A percentile compares a stretch with the other conserved stretches of the same genome.
These are phyloP conservation scores for Gopherus flavomarginatus DNA, from an alignment of 2,113 vertebrate genomes.

Conservation along the genomic window DNA sequence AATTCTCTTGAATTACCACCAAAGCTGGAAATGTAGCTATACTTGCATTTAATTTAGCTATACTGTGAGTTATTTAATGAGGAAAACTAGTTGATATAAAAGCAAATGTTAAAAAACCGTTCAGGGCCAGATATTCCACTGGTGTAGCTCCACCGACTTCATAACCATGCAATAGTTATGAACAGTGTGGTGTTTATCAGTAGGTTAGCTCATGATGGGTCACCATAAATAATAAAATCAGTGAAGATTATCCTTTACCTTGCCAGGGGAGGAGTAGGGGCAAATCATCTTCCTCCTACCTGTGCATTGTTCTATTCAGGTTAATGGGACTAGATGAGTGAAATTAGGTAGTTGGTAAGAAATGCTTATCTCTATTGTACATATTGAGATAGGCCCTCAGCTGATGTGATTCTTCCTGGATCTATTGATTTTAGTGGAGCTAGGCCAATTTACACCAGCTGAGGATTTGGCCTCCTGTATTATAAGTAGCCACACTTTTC, in stretches of 20 bases:
- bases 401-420: rapidly evolving
- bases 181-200: background rate
- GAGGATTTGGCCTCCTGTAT: rapidly evolving
- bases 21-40: background rate
- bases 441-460: background rate
- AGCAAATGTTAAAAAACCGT: background rate
- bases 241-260: background rate
- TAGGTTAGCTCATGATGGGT: conserved; percentile 11
- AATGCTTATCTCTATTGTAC: background rate
- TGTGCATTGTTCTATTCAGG: background rate
- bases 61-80: background rate
- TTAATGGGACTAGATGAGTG: background rate
- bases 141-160: background rate
- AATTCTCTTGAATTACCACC: background rate
- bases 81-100: background rate
- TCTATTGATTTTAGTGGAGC: background rate
- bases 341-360: background rate
- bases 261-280: background rate
- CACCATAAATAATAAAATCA: rapidly evolving
- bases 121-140: background rate
- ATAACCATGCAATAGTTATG: background rate
- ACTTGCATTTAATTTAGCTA: background rate
- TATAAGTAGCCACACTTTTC: rapidly evolving
- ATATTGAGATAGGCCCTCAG: rapidly evolving
- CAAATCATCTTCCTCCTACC: rapidly evolving